Evolutionary conservation across 2,888 invertebrate genomes (phyloP), one percentile per base, ranked within the genome.

Genomic region (Chironomus tentans): DNA sequence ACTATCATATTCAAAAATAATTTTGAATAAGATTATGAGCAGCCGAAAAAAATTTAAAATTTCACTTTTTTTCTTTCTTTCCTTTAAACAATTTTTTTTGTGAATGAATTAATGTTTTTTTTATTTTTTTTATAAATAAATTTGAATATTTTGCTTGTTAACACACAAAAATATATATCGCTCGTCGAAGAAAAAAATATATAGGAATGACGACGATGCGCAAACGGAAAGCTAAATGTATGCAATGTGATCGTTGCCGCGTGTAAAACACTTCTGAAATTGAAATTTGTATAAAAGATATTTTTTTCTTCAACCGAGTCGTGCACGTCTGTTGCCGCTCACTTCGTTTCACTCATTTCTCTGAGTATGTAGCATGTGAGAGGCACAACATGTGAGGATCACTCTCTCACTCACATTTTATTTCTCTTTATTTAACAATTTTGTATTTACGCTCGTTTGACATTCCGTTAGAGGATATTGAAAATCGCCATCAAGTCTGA

Each of bases 261-360:
- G 65, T 65, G 21, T 65, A 21, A 65, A 65, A 65, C 65, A 65
- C 65, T 65, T 65, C 65, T 65, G 65, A 65, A 65, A 21, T 24
- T 21, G 22, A 22, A 65, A 21, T 65, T 65, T 65, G 65, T 65
- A 24, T 12, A 65, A 65, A 18, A 21, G 10, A 21, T 65, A 13
- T 24, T 24, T 21, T 13, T 65, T 38, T 10, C 10, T 15, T 56
- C 56, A 56, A 56, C n/a, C 1, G 2, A 56, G 38, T 38, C 38
- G 38, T 38, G 38, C 38, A 38, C 38, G 56, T 56, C 56, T 56
- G 56, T 56, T 56, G 56, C 56, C 56, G 13, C 62, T 62, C 65
- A 21, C 65, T 65, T 65, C 18, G 13, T 50, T 50, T 50, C 15
- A 56, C 56, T 56, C 56, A 18, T 56, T 56, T 56, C 38, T 38